phyloP scores from a whole-genome alignment of 1,140 invertebrate species.

The Arion vulgaris region DNA sequence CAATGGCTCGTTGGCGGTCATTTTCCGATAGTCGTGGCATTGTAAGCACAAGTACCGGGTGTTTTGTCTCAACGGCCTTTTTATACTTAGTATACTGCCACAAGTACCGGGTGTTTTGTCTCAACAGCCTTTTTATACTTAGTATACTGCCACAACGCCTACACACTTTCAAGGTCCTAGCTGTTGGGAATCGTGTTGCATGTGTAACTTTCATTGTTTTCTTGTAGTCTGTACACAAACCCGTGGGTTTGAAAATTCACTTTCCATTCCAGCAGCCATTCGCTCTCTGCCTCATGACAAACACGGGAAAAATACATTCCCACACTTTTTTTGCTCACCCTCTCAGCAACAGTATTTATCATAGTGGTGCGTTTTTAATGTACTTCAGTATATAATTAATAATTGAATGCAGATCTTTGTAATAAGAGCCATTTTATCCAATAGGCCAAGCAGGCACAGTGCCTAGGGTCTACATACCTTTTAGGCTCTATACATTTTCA shows the following conservation, averaged over 20 bases:
- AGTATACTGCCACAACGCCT: background rate
- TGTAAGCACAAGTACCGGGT: background rate
- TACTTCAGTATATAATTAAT: conserved; percentile 2
- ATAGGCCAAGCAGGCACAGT: too few species aligned
- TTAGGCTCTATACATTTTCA: too few species aligned
- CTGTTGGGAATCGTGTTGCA: conserved; percentile 1
- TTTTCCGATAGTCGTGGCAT: conserved; percentile 1
- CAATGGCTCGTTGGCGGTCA: background rate
- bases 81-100: background rate
- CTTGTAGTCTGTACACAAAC: background rate
- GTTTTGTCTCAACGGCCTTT: background rate
- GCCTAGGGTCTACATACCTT: too few species aligned
- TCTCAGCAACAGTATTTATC: background rate
- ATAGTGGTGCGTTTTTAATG: conserved; percentile 2
- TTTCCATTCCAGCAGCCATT: conserved; percentile 5
- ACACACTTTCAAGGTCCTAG: background rate
- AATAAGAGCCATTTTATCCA: too few species aligned
- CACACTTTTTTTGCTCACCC: background rate
- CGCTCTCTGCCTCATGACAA: background rate
- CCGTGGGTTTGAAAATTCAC: background rate
- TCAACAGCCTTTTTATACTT: too few species aligned
- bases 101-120: background rate
- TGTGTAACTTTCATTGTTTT: background rate
- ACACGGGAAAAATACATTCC: background rate
- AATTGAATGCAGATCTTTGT: too few species aligned